Evolutionary conservation across 1,140 invertebrate species (phyloP), one percentile per base, ranked within the genome.

Genomic region (Drosophila repleta): DNA sequence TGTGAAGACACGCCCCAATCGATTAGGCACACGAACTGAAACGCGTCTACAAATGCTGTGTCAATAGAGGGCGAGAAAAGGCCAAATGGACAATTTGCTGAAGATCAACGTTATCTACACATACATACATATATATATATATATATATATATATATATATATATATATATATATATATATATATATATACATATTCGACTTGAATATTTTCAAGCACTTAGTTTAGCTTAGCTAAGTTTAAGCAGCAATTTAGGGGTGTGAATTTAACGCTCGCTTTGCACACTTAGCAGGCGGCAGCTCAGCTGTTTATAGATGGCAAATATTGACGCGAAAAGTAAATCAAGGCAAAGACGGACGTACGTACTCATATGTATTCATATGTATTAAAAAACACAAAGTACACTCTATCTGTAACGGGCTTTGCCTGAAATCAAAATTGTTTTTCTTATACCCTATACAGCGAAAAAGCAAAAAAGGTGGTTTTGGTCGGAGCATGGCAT

Each of bases 161-260:
- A 61, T 78, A 79, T 56, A 64, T 79, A 15, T 8, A 6, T 26
- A 6, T 6, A 26, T 5, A 26, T 26, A 26, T 26, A 26, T 26
- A 26, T 26, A 26, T 3, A 26, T 3, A 26, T 26, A 26, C n/a
- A n/a, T 53, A 35, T 74, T 68, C 18, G 67, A 37, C 64, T 48
- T 65, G 29, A 65, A 57, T 77, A 79, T 63, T 70, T 55, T 69
- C 65, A 70, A 60, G 58, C 61, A 29, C 37, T 62, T 58, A 64
- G 46, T 35, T 76, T 51, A 49, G 41, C 63, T 56, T 48, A 45
- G 65, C 66, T 60, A 66, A 80, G 64, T 62, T 60, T 60, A 66
- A 80, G 64, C 65, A 74, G 35, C 73, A 69, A 64, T 85, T 84
- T 41, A 56, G 58, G 65, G 68, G 81, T 87, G 82, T 87, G 77